Conservation (phyloP, 2,113 vertebrate genomes). For the Chionis minor region DNA sequence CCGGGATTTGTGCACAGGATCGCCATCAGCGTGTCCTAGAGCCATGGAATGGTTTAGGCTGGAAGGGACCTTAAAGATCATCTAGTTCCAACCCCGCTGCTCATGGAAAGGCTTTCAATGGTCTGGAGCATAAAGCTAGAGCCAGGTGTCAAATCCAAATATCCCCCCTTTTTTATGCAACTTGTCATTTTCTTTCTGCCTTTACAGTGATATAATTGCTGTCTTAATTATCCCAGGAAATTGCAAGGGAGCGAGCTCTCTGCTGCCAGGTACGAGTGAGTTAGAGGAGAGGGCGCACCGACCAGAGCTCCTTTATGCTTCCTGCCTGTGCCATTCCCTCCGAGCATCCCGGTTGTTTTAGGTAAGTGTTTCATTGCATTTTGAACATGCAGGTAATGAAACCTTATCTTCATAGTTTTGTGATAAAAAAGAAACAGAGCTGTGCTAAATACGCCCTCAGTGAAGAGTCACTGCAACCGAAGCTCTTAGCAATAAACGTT, state of each 20-base stretch:
- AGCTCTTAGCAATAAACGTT: neutral
- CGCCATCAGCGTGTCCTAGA: too few relatives aligned
- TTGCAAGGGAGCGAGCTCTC: neutral
- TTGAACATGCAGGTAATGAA: neutral
- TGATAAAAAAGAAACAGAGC: neutral
- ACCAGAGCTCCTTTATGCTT: neutral
- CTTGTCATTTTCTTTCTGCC: neutral
- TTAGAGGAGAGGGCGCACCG: neutral
- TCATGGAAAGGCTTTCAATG: neutral
- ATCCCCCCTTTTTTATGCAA: neutral
- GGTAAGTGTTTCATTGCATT: neutral
- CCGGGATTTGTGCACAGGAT: too few relatives aligned
- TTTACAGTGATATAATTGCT: neutral
- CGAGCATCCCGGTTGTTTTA: neutral
- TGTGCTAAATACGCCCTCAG: neutral
- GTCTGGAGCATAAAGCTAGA: neutral
- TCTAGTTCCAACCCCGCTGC: too few relatives aligned
- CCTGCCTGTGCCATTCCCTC: neutral
- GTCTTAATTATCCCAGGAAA: neutral
- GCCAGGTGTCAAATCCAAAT: neutral
- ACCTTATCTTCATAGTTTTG: neutral
- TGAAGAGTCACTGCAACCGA: neutral
- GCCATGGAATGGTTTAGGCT: too few relatives aligned
- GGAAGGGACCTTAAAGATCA: too few relatives aligned
- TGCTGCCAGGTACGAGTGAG: neutral